phyloP scores from a whole-genome alignment of 2,113 vertebrate genomes.

The Regulus satrapa region DNA sequence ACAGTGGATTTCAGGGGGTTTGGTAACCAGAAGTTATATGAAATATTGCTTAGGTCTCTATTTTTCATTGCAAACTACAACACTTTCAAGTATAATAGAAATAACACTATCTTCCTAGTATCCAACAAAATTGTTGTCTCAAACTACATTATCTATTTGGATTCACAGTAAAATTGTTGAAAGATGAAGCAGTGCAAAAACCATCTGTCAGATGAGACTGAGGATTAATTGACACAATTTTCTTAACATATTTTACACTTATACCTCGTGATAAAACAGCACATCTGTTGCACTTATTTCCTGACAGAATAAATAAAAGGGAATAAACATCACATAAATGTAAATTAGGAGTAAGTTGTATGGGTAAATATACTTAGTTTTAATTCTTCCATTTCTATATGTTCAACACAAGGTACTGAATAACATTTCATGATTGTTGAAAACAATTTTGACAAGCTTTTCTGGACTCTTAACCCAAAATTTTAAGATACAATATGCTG shows the following conservation, averaged over 20 bases:
- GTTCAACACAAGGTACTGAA: neutral
- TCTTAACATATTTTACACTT: neutral
- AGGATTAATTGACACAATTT: neutral
- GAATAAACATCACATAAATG: neutral
- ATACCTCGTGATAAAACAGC: neutral
- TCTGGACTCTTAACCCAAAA: neutral
- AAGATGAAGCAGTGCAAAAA: neutral
- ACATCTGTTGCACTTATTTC: neutral
- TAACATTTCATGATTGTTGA: neutral
- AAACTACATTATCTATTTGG: neutral
- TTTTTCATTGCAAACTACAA: neutral
- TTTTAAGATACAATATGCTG: neutral
- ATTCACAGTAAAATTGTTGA: neutral
- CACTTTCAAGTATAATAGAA: slow-evolving; percentile 23
- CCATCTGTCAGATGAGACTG: neutral
- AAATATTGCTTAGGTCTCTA: slow-evolving; percentile 15
- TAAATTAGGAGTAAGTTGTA: neutral
- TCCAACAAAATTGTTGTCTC: neutral
- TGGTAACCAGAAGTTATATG: slow-evolving; percentile 7
- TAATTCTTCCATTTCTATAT: neutral
- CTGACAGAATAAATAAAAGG: neutral
- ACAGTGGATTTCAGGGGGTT: neutral
- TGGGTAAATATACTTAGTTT: neutral
- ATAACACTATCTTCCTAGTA: neutral
- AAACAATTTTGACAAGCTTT: neutral